phyloP scores from a whole-genome alignment of 35 echinoderm and acorn worm genomes.

The Apostichopus japonicus region DNA sequence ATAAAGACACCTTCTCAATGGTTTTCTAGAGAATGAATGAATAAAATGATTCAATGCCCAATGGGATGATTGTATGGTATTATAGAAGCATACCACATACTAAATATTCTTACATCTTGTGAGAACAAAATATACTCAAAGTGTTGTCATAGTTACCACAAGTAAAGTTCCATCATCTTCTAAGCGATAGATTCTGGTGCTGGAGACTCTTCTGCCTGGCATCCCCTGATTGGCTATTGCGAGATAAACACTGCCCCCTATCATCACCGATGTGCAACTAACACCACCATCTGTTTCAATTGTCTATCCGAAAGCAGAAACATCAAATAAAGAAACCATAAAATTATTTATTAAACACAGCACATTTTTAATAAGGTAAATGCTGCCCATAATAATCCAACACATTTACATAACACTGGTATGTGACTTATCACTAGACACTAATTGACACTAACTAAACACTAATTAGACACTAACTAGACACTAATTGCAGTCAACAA shows the following conservation, averaged over 20 bases:
- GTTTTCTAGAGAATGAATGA: too few species aligned
- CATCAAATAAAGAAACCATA: too few species aligned
- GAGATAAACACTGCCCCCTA: conserved; percentile 69
- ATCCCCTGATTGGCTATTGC: conserved; percentile 81
- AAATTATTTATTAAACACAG: too few species aligned
- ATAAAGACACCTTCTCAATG: too few species aligned
- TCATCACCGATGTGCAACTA: conserved; percentile 52
- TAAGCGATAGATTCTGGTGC: conserved; percentile 75
- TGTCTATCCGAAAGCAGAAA: conserved; percentile 31
- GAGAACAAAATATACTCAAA: not conserved
- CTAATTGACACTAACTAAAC: too few species aligned
- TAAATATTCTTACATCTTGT: too few species aligned
- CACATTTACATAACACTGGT: too few species aligned
- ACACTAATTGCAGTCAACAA: too few species aligned
- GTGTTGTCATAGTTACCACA: conserved; percentile 66
- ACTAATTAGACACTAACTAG: too few species aligned
- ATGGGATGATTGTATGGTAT: not conserved
- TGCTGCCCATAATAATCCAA: too few species aligned
- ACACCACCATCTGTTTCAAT: conserved; percentile 85
- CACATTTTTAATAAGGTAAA: too few species aligned
- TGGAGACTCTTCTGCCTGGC: conserved; percentile 51
- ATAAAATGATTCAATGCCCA: not conserved
- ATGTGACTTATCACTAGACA: too few species aligned
- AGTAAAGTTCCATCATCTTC: conserved; percentile 53
- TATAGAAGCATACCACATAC: not conserved